A percentile compares a stretch with the other conserved stretches of the same genome.
Conservation (phyloP, 2,113 vertebrate species). For the Zosterops hypoxanthus region DNA sequence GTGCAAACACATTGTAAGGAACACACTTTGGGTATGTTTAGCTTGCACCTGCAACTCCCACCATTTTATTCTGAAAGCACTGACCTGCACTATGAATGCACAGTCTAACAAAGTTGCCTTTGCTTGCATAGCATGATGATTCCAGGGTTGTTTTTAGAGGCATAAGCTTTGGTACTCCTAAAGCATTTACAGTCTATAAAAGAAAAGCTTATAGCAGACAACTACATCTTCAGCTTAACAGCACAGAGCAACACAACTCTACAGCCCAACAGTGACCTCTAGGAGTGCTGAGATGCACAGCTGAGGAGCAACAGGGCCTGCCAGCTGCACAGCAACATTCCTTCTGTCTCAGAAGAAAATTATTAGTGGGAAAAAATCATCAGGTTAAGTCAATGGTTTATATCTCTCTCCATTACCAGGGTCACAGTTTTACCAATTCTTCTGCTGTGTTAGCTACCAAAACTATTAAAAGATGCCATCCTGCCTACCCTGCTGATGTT, state of each 20-base stretch:
- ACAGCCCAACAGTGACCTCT: slow-evolving; percentile 7
- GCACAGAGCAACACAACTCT: neutral
- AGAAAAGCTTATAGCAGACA: neutral
- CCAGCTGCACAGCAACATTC: neutral
- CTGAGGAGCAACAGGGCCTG: neutral
- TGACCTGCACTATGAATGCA: neutral
- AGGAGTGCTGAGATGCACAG: neutral
- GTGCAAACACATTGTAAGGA: neutral
- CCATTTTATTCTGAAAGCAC: neutral
- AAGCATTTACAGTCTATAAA: neutral
- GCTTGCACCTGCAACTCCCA: neutral
- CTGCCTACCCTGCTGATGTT: neutral
- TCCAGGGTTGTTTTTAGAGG: neutral
- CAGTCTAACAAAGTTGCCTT: neutral
- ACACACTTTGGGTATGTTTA: neutral
- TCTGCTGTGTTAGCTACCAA: neutral
- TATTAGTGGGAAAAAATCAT: neutral
- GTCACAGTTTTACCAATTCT: neutral
- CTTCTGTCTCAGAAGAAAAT: neutral
- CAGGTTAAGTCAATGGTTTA: neutral
- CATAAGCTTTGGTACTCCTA: neutral
- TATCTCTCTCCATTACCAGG: neutral
- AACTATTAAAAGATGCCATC: neutral
- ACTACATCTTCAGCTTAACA: neutral
- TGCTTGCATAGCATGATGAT: neutral